These are phyloP conservation scores for Drosophila chauvacae DNA, from an alignment of 1,140 invertebrate species.

Conservation along the genomic window DNA sequence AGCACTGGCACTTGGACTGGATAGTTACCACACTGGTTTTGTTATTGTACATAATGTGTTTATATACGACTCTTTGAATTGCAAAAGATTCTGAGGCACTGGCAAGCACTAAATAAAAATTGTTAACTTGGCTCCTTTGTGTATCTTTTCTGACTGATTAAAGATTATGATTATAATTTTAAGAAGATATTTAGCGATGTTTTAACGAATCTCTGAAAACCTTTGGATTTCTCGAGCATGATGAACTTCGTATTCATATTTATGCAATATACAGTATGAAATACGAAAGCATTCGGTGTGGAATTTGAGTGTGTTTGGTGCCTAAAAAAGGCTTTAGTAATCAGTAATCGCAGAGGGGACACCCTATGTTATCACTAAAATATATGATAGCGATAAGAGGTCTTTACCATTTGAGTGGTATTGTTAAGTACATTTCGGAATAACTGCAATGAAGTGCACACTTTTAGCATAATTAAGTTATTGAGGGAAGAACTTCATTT, in stretches of 20 bases:
- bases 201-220: too few species aligned
- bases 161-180: not conserved
- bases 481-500: too few species aligned
- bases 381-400: constrained; percentile 30
- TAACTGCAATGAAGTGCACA: not conserved
- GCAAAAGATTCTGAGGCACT: constrained; percentile 44
- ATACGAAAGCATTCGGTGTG: not conserved
- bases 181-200: not conserved
- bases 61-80: constrained; percentile 25
- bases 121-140: constrained; percentile 42
- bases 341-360: not conserved
- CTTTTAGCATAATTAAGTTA: not conserved
- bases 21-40: constrained; percentile 41
- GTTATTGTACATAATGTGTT: constrained; percentile 46
- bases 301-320: not conserved
- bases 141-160: not conserved
- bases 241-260: not conserved
- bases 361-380: constrained; percentile 1
- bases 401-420: constrained; percentile 17
- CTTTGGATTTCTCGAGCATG: not conserved
- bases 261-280: not conserved
- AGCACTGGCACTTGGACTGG: constrained; percentile 3
- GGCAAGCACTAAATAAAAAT: constrained; percentile 68
- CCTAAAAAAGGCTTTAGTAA: constrained; percentile 1
- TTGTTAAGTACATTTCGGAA: not conserved